Conservation (phyloP, 2,888 invertebrate genomes). For the Hyles lineata region DNA sequence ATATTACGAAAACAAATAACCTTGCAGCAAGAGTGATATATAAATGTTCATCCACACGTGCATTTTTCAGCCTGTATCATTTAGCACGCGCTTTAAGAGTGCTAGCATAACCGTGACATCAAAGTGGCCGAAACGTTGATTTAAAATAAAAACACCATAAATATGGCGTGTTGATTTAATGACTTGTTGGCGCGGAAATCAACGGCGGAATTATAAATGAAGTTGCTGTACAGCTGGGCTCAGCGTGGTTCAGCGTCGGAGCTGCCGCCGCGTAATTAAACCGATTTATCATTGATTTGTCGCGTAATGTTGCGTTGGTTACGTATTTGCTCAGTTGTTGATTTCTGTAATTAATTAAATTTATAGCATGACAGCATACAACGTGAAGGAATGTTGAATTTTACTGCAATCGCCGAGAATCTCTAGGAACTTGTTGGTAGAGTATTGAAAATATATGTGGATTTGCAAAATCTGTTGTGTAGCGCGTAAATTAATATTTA, state of each 20-base stretch:
- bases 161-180: constrained; percentile 24
- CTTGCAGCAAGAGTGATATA: no score
- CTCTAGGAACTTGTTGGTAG: not conserved
- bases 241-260: not conserved
- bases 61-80: not conserved
- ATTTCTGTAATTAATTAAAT: not conserved
- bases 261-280: not conserved
- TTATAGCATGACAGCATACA: not conserved
- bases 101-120: not conserved
- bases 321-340: constrained; percentile 2
- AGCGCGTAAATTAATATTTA: no score
- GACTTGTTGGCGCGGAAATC: constrained; percentile 21
- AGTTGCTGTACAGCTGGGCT: not conserved
- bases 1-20: no score
- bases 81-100: not conserved
- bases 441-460: not conserved
- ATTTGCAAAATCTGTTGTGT: no score
- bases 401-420: not conserved
- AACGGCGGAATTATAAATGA: constrained; percentile 17
- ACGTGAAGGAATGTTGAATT: not conserved
- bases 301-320: not conserved
- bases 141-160: constrained; percentile 21
- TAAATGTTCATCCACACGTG: not conserved
- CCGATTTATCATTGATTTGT: constrained; percentile 14
- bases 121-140: constrained; percentile 1